A percentile compares a stretch with the other conserved stretches of the same genome.
Evolutionary conservation across 1,140 invertebrate species (phyloP).

Genomic region (Zeugodacus cucurbitae): DNA sequence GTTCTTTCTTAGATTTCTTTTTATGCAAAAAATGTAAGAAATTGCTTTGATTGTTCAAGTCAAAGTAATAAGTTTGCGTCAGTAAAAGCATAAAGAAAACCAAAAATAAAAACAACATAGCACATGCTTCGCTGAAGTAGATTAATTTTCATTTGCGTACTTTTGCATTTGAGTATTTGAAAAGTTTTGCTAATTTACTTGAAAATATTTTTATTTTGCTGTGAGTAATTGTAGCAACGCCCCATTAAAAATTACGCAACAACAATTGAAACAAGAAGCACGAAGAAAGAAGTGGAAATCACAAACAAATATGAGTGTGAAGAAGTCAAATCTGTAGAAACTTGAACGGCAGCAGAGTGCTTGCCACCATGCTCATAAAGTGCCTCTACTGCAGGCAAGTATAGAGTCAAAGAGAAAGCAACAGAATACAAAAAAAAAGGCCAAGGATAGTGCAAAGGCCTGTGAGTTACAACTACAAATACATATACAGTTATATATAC

Average conservation of each 20-base stretch:
- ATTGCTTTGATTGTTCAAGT: neutral
- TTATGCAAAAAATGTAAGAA: neutral
- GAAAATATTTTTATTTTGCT: neutral
- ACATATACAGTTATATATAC: too few species aligned
- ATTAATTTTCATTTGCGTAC: neutral
- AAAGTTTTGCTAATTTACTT: conserved; percentile 22
- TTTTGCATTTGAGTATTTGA: neutral
- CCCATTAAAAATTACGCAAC: neutral
- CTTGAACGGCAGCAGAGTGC: neutral
- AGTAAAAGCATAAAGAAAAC: neutral
- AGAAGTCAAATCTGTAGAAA: neutral
- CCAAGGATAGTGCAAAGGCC: conserved; percentile 3
- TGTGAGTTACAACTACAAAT: neutral
- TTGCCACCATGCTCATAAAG: neutral
- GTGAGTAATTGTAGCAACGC: neutral
- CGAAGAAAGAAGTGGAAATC: neutral
- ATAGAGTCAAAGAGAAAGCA: neutral
- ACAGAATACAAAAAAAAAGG: neutral
- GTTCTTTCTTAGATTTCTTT: too few species aligned
- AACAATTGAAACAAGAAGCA: neutral
- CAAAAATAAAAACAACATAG: neutral
- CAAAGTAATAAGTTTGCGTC: neutral
- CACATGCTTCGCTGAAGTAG: neutral
- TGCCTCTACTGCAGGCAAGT: neutral
- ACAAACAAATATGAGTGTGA: neutral